Conservation (phyloP, 2,888 invertebrate genomes). For the Diaperis boleti region DNA sequence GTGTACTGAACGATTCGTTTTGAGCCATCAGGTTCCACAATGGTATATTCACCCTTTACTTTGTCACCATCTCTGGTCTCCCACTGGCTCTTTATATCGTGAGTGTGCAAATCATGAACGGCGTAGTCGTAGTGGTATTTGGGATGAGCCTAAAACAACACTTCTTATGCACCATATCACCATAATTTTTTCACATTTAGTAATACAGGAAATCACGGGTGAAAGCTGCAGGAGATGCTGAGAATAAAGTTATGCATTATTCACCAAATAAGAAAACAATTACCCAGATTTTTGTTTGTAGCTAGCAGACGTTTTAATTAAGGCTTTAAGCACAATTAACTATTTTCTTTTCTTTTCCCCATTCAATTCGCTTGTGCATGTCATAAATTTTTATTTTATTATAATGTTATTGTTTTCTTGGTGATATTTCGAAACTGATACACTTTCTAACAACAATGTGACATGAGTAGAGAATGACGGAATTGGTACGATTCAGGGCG, state of each 20-base stretch:
- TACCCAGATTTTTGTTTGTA: constrained; percentile 1
- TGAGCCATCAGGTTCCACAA: constrained; percentile 64
- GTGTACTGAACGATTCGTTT: constrained; percentile 63
- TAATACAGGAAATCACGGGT: constrained; percentile 5
- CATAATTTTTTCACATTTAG: background rate
- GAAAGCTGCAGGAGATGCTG: constrained; percentile 15
- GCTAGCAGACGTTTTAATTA: background rate
- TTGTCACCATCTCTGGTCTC: constrained; percentile 66
- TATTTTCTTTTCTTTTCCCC: background rate
- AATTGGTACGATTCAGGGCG: constrained; percentile 3
- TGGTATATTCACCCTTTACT: constrained; percentile 66
- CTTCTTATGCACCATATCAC: background rate
- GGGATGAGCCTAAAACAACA: constrained; percentile 61
- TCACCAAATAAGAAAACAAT: constrained; percentile 10
- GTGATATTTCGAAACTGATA: constrained; percentile 17
- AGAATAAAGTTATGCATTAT: constrained; percentile 25
- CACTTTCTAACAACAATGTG: constrained; percentile 30
- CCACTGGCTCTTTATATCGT: constrained; percentile 66
- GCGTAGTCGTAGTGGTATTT: constrained; percentile 67
- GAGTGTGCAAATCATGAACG: constrained; percentile 67
- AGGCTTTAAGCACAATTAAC: background rate
- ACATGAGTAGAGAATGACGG: constrained; percentile 8
- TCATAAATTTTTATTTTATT: constrained; percentile 1
- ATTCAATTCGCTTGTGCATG: constrained; percentile 10
- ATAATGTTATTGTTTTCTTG: constrained; percentile 15